phyloP scores from a whole-genome alignment of 1,140 invertebrate genomes.

The Pemphigus obesinymphae region DNA sequence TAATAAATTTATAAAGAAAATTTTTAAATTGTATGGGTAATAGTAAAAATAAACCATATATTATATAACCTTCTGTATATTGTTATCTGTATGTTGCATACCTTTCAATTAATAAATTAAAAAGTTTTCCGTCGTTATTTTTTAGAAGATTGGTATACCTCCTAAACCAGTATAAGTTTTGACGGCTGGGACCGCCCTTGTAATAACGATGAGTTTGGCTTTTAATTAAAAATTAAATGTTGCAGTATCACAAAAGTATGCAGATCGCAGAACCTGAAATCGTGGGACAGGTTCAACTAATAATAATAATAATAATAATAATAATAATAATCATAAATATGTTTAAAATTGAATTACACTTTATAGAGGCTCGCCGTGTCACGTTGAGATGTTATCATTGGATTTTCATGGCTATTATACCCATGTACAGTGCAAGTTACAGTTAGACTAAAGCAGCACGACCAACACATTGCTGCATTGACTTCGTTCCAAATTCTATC shows the following conservation, averaged over 20 bases:
- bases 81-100: not conserved
- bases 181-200: not conserved
- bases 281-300: not conserved
- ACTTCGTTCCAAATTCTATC: not conserved
- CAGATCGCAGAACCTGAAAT: not conserved
- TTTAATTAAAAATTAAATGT: constrained; percentile 9
- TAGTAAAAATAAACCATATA: not conserved
- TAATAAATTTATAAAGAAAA: not conserved
- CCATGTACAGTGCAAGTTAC: not conserved
- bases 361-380: not conserved
- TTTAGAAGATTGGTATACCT: not conserved
- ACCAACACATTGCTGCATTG: not conserved
- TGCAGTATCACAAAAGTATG: not conserved
- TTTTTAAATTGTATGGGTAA: not conserved
- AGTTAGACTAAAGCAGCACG: not conserved
- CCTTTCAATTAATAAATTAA: not conserved
- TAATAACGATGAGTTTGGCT: not conserved
- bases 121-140: not conserved
- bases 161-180: not conserved
- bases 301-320: not conserved
- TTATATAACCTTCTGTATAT: not conserved
- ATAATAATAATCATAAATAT: not conserved
- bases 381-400: not conserved
- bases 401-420: not conserved
- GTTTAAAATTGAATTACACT: not conserved